Evolutionary conservation across 2,888 invertebrate species (phyloP).

Genomic region (Nebria salina): DNA sequence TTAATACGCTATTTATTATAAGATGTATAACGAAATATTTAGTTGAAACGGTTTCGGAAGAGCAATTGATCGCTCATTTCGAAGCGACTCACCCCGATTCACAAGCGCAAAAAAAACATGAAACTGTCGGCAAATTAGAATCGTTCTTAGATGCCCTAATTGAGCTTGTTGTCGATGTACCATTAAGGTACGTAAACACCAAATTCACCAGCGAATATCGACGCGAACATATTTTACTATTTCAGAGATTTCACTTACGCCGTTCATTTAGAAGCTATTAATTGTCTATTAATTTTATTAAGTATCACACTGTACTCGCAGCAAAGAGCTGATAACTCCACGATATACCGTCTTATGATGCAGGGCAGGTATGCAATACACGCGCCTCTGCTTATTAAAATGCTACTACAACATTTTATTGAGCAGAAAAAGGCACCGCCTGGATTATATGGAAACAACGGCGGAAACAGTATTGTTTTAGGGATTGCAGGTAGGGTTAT

Average conservation of each 20-base stretch:
- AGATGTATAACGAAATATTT: constrained; percentile 87
- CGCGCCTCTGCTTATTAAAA: constrained; percentile 81
- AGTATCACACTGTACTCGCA: constrained; percentile 86
- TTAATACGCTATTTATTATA: constrained; percentile 91
- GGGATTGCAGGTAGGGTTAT: constrained; percentile 69
- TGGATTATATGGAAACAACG: constrained; percentile 71
- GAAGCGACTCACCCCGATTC: constrained; percentile 66
- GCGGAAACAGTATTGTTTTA: constrained; percentile 85
- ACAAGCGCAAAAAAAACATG: constrained; percentile 51
- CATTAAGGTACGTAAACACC: constrained; percentile 73
- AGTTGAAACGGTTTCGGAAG: constrained; percentile 90
- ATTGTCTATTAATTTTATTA: constrained; percentile 85
- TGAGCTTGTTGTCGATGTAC: constrained; percentile 83
- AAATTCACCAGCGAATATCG: not conserved
- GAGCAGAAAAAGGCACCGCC: constrained; percentile 75
- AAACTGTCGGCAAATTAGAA: constrained; percentile 67
- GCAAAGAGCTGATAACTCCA: constrained; percentile 71
- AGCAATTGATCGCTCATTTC: constrained; percentile 85
- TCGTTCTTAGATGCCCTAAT: constrained; percentile 79
- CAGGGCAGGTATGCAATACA: constrained; percentile 77
- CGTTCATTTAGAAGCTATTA: constrained; percentile 87
- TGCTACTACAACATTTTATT: constrained; percentile 80
- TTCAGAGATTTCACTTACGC: constrained; percentile 83
- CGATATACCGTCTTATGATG: constrained; percentile 76
- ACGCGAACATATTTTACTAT: constrained; percentile 44